Conservation (phyloP, 1,140 invertebrate species). For the Conus ventricosus region DNA sequence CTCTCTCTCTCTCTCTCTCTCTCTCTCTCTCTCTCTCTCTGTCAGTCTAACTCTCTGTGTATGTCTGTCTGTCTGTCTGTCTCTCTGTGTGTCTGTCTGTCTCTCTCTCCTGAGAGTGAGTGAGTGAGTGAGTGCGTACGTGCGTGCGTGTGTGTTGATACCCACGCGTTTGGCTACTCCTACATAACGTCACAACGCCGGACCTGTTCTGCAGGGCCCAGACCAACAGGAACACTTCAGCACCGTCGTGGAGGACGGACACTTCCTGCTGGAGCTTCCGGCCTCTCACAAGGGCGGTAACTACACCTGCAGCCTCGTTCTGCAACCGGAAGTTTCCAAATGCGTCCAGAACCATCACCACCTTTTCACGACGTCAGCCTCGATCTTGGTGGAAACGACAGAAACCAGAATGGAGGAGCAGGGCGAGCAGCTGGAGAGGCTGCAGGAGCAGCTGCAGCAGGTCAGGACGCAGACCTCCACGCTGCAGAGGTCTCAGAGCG, state of each 20-base stretch:
- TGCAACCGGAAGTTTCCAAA: background rate
- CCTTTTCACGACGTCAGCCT: background rate
- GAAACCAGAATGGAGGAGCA: constrained; percentile 5
- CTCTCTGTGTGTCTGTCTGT: no score
- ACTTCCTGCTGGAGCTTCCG: background rate
- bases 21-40: no score
- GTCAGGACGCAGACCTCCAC: background rate
- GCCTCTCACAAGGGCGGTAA: background rate
- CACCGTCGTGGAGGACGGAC: background rate
- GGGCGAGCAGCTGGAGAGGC: background rate
- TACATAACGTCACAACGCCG: background rate
- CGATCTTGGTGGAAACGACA: constrained; percentile 1
- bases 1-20: no score
- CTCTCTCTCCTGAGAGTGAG: no score
- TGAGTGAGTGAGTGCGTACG: background rate
- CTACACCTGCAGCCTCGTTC: constrained; percentile 16
- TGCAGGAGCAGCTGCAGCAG: background rate
- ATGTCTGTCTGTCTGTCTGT: no score
- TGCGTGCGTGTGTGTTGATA: background rate
- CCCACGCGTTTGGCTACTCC: background rate
- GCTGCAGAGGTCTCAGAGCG: background rate
- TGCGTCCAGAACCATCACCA: background rate
- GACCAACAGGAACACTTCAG: background rate
- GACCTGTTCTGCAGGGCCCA: background rate
- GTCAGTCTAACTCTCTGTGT: no score